Conservation (phyloP, 2,888 invertebrate genomes). For the Stenoptilia bipunctidactyla region DNA sequence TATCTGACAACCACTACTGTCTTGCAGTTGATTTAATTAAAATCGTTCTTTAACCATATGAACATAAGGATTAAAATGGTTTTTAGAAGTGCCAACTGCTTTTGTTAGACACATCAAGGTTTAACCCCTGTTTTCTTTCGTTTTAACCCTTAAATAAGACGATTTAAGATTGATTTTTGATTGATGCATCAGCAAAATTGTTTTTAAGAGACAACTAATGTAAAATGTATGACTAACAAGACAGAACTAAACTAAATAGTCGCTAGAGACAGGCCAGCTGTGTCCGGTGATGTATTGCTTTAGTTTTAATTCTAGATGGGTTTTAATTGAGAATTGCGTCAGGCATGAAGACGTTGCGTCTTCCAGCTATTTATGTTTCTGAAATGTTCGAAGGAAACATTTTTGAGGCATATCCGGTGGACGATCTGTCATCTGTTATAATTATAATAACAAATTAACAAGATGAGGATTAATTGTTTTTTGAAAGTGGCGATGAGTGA, state of each 20-base stretch:
- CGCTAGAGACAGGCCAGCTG: constrained; percentile 61
- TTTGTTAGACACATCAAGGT: not conserved
- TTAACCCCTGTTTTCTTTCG: not conserved
- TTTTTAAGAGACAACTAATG: constrained; percentile 54
- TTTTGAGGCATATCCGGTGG: too few relatives aligned
- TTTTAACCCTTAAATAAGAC: too few relatives aligned
- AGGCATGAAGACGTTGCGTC: constrained; percentile 27
- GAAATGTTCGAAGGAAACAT: too few relatives aligned
- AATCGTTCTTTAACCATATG: constrained; percentile 8
- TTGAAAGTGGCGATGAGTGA: too few relatives aligned
- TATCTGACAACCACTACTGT: constrained; percentile 24
- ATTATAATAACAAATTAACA: too few relatives aligned
- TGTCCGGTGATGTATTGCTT: constrained; percentile 55
- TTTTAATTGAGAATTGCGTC: constrained; percentile 57
- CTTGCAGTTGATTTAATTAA: constrained; percentile 7
- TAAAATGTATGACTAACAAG: constrained; percentile 65
- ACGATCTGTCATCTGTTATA: too few relatives aligned
- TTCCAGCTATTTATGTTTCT: not conserved
- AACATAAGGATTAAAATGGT: constrained; percentile 11
- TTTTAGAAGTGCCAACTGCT: not conserved
- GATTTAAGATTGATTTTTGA: not conserved
- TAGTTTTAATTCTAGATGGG: constrained; percentile 65
- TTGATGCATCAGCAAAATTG: constrained; percentile 1
- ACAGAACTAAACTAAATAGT: constrained; percentile 66
- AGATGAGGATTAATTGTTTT: too few relatives aligned